Evolutionary conservation across 2,888 invertebrate genomes (phyloP).

Genomic region (Papilio protenor): DNA sequence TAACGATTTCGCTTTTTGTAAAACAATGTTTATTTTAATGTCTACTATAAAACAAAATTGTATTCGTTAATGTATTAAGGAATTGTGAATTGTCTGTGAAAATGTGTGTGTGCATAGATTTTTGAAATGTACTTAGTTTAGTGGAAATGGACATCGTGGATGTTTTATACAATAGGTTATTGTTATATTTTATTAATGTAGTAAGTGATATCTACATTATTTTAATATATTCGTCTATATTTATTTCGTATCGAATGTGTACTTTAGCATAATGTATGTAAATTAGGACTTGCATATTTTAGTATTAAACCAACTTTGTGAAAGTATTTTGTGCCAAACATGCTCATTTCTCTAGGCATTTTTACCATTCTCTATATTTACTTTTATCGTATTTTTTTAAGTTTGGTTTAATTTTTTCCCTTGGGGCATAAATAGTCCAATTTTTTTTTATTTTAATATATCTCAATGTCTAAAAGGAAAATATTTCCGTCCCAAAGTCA

Average conservation of each 20-base stretch:
- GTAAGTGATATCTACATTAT: conserved; percentile 30
- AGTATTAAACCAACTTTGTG: conserved; percentile 32
- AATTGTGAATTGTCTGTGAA: background rate
- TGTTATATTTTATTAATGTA: conserved; percentile 21
- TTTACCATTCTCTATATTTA: conserved; percentile 46
- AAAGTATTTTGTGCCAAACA: conserved; percentile 41
- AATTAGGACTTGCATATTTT: conserved; percentile 25
- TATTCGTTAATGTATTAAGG: background rate
- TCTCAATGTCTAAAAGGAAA: conserved; percentile 62
- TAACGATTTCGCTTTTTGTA: conserved; percentile 8
- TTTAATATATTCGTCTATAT: conserved; percentile 25
- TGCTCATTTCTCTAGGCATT: conserved; percentile 30
- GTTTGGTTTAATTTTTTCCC: conserved; percentile 4
- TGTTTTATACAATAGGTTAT: conserved; percentile 24
- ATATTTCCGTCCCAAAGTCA: conserved; percentile 83
- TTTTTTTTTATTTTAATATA: conserved; percentile 4
- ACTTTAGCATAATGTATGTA: conserved; percentile 33
- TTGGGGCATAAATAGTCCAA: background rate
- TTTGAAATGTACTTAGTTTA: conserved; percentile 42
- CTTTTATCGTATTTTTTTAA: conserved; percentile 26
- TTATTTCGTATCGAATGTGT: conserved; percentile 15
- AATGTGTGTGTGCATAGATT: conserved; percentile 12
- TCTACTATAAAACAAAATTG: background rate
- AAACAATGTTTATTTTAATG: background rate
- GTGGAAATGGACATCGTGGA: conserved; percentile 21